These are phyloP conservation scores for Chrysocyon brachyurus DNA, from an alignment of 2,797 vertebrate genomes.

Conservation along the genomic window DNA sequence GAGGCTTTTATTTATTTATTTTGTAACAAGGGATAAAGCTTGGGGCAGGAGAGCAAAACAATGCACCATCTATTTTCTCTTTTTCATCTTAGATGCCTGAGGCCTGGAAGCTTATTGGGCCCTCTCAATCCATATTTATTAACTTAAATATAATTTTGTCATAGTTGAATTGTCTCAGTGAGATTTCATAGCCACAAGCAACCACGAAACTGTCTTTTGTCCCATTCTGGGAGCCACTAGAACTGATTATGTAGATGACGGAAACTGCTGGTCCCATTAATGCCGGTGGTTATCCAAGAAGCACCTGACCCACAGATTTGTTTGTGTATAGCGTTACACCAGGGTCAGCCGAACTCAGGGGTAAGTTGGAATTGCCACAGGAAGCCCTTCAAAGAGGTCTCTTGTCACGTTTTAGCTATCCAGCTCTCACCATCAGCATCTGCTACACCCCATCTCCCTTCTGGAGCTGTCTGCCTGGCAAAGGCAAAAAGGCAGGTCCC, in stretches of 20 bases:
- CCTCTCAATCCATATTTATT: slow-evolving; percentile 54
- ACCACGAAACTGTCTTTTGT: background rate
- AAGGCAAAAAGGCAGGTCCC: background rate
- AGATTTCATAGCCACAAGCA: background rate
- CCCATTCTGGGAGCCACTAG: background rate
- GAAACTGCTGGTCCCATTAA: background rate
- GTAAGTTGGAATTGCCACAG: background rate
- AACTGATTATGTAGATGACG: background rate
- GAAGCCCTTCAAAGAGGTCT: background rate
- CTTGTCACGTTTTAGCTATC: background rate
- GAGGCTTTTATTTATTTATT: background rate
- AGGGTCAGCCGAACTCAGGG: background rate
- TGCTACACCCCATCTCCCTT: background rate
- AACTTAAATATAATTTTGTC: slow-evolving; percentile 44
- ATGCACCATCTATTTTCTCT: background rate
- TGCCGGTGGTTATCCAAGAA: background rate
- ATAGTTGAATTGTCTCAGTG: background rate
- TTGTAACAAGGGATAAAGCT: background rate
- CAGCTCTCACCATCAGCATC: background rate
- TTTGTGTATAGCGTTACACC: background rate
- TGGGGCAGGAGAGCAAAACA: background rate
- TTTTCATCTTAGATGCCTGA: background rate
- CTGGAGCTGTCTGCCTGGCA: background rate
- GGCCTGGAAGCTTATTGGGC: background rate
- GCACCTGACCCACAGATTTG: background rate